Evolutionary conservation across 2,797 vertebrate genomes (phyloP), one percentile per base, ranked within the genome.

Genomic region (Channa striata): DNA sequence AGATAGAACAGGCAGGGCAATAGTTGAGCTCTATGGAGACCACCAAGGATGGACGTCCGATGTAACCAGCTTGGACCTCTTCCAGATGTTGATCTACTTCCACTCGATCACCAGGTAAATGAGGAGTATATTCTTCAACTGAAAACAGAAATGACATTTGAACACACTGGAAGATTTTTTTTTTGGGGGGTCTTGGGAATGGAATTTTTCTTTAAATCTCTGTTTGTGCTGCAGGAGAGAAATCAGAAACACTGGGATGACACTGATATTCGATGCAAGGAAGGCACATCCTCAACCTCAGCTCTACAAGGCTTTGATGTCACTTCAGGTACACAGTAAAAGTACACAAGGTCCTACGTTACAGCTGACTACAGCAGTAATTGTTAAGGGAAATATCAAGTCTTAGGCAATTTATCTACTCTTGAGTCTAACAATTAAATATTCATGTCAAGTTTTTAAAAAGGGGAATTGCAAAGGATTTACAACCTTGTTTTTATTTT

Each of bases 1-100:
- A 1, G 98, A 99, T 90, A 93, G 92, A 76, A 72, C 86, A 1
- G 95, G 95, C 43, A 92, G 96, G 48, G 92, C 94, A 0, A 80
- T 98, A n/a, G 88, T 97, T 23, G 95, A 97, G 74, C 88, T 98
- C 81, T 96, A 93, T 39, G 95, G 94, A 37, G 80, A 91, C 0
- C 79, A 95, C 70, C 91, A 78, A 0, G 88, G 92, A 56, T 97
- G 97, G 97, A 87, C 80, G 17, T 90, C 94, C 0, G 48, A 90
- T 0, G 92, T 95, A 73, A 96, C 94, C 0, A 91, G 91, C 17
- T 62, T 85, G 0, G 94, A 96, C 60, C 89, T 99, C 68, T 87
- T 89, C 0, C 90, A 82, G 37, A 92, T 97, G 66, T 67, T 99
- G 47, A 93, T 95, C 69, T 96, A 93, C 87, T 93, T 98, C 72